Percentiles rank a stretch among this genome's conserved stretches.
These are phyloP conservation scores for Kryptolebias ocellatus DNA, from an alignment of 2,797 vertebrate genomes.

Conservation along the genomic window DNA sequence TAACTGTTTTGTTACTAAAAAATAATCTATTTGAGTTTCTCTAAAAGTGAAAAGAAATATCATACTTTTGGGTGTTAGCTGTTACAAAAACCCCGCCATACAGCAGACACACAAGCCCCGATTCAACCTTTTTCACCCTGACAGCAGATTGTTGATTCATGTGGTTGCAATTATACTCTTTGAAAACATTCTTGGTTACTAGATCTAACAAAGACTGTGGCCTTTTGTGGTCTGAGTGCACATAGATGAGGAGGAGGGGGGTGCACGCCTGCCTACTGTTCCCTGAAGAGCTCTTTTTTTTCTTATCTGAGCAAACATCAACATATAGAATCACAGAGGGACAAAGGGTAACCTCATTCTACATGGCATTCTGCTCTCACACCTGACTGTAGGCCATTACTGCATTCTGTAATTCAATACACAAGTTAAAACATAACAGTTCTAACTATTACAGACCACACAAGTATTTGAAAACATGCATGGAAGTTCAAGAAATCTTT, in stretches of 20 bases:
- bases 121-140: conserved; percentile 51
- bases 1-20: background rate
- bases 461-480: conserved; percentile 29
- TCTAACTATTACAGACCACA: conserved; percentile 32
- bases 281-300: conserved; percentile 36
- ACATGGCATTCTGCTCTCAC: conserved; percentile 1
- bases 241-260: conserved; percentile 7
- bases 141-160: conserved; percentile 70
- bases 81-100: conserved; percentile 3
- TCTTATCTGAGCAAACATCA: conserved; percentile 53
- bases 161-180: conserved; percentile 75
- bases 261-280: conserved; percentile 46
- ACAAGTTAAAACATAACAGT: conserved; percentile 3
- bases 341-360: conserved; percentile 46
- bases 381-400: conserved; percentile 25
- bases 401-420: conserved; percentile 26
- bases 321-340: conserved; percentile 39
- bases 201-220: conserved; percentile 65
- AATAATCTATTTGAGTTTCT: background rate
- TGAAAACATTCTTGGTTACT: conserved; percentile 69
- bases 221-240: conserved; percentile 62
- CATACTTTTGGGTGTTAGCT: background rate
- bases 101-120: conserved; percentile 19
- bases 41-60: no score
- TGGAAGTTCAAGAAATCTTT: conserved; percentile 26